Evolutionary conservation across 2,888 invertebrate genomes (phyloP), one percentile per base, ranked within the genome.

Genomic region (Thalpophila matura): DNA sequence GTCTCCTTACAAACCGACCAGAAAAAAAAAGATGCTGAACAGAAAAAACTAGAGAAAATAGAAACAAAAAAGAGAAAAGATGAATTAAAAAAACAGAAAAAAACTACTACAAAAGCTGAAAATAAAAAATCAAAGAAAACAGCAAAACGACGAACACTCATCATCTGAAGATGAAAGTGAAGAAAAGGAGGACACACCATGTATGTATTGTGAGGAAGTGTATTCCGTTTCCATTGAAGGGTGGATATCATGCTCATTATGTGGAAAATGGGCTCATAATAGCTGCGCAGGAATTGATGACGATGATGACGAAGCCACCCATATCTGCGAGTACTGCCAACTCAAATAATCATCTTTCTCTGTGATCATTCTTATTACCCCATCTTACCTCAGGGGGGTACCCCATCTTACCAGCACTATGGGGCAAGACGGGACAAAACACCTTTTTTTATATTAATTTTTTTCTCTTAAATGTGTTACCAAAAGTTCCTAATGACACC

Each of bases 141-240:
- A 59, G 68, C 59, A 42, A 63, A 68, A 59, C 55, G 46, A 62
- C 58, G 51, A 63, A 59, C 31, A 61, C 26, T 51, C 61, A 61
- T 54, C 54, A 67, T 63, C 55, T 59, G 67, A 16, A 59, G 42
- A 60, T 59, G 63, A 63, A 56, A 56, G 53, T 58, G 38, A 57
- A 49, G 62, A 58, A 58, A 66, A 62, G 38, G 51, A 50, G 56
- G 50, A 67, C 46, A 43, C 60, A 49, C 47, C 49, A 35, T 57
- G 42, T 50, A 49, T 60, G 51, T 61, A 55, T 59, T 66, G 66
- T 56, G 18, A 51, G 37, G 70, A 55, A 43, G 45, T 53, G 20
- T 70, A 64, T 68, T 74, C 60, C 50, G 65, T 37, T 61, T 74
- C 74, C 27, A 65, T 59, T 70, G 67, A 67, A 67, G 61, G 64